Percentiles rank a stretch among this genome's conserved stretches.
Evolutionary conservation across 2,888 invertebrate genomes (phyloP).

Genomic region (Norana najaformis): DNA sequence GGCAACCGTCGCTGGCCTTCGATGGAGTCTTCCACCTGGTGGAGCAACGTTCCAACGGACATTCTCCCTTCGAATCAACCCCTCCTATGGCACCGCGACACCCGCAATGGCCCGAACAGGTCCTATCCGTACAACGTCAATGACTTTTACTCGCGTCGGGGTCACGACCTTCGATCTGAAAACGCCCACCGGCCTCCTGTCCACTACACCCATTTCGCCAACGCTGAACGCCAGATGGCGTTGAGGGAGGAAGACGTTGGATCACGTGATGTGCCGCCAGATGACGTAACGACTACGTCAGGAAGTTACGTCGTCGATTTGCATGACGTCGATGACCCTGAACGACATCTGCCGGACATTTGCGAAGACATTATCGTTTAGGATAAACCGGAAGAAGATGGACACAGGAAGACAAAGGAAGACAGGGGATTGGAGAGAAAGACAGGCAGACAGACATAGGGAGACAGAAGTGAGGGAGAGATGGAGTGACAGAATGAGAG

Average conservation of each 20-base stretch:
- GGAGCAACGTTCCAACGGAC: no score
- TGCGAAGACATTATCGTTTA: background rate
- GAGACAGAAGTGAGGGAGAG: background rate
- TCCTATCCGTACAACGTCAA: background rate
- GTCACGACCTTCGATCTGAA: background rate
- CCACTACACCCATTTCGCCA: background rate
- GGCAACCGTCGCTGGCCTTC: background rate
- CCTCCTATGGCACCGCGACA: background rate
- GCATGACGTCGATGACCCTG: background rate
- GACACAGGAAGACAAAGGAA: no score
- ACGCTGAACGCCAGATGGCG: background rate
- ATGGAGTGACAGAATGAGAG: background rate
- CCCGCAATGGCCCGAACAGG: background rate
- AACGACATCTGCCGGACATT: conserved; percentile 15
- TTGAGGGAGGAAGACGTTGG: background rate
- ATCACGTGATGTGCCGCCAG: background rate
- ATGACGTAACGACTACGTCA: background rate
- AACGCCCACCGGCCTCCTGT: background rate
- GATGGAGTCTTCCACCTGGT: no score
- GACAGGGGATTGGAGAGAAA: background rate
- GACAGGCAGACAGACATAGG: background rate
- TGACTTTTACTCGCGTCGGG: background rate
- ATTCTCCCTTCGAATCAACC: background rate
- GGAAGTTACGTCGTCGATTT: background rate
- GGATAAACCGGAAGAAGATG: background rate